These are phyloP conservation scores for Lasioglossum marginatum DNA, from an alignment of 2,888 invertebrate genomes.

Conservation along the genomic window DNA sequence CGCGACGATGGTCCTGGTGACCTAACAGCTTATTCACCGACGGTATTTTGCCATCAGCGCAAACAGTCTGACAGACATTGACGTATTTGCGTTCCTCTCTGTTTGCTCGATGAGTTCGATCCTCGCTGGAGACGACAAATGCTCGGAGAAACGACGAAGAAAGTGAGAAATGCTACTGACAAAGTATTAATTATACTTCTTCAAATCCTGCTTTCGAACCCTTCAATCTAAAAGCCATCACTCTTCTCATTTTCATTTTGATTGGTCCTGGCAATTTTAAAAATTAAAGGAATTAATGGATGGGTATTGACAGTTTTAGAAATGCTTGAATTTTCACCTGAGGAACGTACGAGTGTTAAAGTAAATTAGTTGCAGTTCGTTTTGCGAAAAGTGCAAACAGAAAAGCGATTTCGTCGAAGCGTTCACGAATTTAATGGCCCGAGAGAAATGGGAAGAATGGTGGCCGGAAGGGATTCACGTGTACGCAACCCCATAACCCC, in stretches of 20 bases:
- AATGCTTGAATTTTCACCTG: not conserved
- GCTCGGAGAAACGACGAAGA: not conserved
- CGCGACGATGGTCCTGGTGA: not conserved
- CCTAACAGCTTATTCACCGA: constrained; percentile 8
- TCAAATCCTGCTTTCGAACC: not conserved
- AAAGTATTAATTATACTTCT: not conserved
- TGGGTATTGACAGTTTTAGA: not conserved
- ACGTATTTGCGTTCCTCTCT: constrained; percentile 11
- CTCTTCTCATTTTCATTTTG: not conserved
- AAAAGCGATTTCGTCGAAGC: not conserved
- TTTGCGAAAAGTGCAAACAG: not conserved
- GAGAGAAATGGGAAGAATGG: not conserved
- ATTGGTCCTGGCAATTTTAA: not conserved
- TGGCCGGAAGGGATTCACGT: not conserved
- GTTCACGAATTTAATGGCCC: not conserved
- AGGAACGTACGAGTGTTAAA: not conserved
- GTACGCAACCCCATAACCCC: constrained; percentile 19
- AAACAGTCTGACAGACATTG: constrained; percentile 6
- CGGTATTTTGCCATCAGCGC: constrained; percentile 26
- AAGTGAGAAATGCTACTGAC: not conserved
- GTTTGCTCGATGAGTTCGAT: constrained; percentile 13
- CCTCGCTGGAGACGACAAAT: not conserved
- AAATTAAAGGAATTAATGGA: not conserved
- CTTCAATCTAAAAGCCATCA: not conserved
- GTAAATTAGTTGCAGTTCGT: not conserved